phyloP scores from a whole-genome alignment of 2,888 invertebrate species.

The Zaprionus lineosus region DNA sequence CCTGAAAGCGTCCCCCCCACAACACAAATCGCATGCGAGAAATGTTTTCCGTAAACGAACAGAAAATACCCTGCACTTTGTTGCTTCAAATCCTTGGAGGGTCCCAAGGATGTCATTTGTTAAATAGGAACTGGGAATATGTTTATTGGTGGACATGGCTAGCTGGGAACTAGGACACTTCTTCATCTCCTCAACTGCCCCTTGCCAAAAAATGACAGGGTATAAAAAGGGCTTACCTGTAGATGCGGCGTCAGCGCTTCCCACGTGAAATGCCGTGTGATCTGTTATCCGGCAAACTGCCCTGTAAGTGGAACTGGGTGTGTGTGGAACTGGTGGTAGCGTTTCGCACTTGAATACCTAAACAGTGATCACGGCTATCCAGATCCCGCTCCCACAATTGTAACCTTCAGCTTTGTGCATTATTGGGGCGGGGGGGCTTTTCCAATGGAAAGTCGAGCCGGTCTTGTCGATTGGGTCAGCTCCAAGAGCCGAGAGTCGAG shows the following conservation, averaged over 20 bases:
- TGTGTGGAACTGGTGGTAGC: slow-evolving; percentile 40
- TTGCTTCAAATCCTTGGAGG: no score
- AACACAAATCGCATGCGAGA: slow-evolving; percentile 2
- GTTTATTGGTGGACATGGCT: no score
- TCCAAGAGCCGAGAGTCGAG: not conserved
- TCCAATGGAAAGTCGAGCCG: slow-evolving; percentile 75
- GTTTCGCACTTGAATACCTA: slow-evolving; percentile 55
- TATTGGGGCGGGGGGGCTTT: slow-evolving; percentile 65
- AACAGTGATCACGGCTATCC: slow-evolving; percentile 29
- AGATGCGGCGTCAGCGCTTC: slow-evolving; percentile 29
- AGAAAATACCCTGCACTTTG: not conserved
- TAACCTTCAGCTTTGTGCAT: slow-evolving; percentile 56
- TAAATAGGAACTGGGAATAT: no score
- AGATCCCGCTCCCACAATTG: slow-evolving; percentile 12
- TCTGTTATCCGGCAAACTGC: slow-evolving; percentile 39
- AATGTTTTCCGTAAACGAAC: no score
- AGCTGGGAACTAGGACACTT: no score
- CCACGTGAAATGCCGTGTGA: slow-evolving; percentile 54
- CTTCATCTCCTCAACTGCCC: no score
- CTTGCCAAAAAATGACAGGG: slow-evolving; percentile 1
- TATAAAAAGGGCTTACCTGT: slow-evolving; percentile 44
- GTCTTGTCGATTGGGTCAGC: slow-evolving; percentile 27
- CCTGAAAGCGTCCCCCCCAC: slow-evolving; percentile 26
- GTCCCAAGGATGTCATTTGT: no score
- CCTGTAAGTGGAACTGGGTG: slow-evolving; percentile 39